Percentiles rank a stretch among this genome's conserved stretches.
Conservation (phyloP, 2,113 vertebrate species). For the Syngnathus scovelli region DNA sequence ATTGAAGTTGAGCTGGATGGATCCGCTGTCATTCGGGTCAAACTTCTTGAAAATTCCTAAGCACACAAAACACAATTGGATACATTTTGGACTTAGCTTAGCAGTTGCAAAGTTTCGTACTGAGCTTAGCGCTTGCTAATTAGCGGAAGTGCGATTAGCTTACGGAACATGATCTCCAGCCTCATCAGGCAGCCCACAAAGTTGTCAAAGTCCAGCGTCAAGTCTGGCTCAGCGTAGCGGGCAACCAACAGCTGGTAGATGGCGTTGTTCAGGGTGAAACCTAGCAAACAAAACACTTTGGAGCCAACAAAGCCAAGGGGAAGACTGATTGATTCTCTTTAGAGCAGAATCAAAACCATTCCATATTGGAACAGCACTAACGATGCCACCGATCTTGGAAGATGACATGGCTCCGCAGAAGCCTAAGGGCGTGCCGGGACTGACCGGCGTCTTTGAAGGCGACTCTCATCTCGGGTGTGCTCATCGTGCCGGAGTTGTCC, state of each 20-base stretch:
- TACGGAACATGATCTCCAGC: conserved; percentile 86
- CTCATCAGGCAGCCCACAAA: conserved; percentile 80
- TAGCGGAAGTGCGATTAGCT: conserved; percentile 39
- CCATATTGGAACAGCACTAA: no score
- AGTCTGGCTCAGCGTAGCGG: conserved; percentile 65
- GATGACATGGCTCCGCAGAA: no score
- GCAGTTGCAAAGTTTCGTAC: no score
- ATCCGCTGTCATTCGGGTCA: conserved; percentile 41
- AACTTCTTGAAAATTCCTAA: conserved; percentile 61
- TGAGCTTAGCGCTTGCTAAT: background rate
- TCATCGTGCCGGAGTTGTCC: conserved; percentile 64
- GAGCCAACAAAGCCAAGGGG: background rate
- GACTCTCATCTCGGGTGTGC: conserved; percentile 64
- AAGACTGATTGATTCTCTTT: no score
- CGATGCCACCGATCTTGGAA: no score
- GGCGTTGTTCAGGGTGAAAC: conserved; percentile 77
- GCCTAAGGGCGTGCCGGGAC: background rate
- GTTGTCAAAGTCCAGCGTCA: conserved; percentile 80
- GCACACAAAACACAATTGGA: background rate
- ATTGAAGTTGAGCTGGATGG: conserved; percentile 58
- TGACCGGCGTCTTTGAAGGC: conserved; percentile 66
- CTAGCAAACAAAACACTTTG: conserved; percentile 45
- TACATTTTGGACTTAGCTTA: no score
- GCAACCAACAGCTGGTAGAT: conserved; percentile 76
- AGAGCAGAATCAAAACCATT: no score